Evolutionary conservation across 2,113 vertebrate genomes (phyloP), one percentile per base, ranked within the genome.

Genomic region (Muntiacus muntjak): DNA sequence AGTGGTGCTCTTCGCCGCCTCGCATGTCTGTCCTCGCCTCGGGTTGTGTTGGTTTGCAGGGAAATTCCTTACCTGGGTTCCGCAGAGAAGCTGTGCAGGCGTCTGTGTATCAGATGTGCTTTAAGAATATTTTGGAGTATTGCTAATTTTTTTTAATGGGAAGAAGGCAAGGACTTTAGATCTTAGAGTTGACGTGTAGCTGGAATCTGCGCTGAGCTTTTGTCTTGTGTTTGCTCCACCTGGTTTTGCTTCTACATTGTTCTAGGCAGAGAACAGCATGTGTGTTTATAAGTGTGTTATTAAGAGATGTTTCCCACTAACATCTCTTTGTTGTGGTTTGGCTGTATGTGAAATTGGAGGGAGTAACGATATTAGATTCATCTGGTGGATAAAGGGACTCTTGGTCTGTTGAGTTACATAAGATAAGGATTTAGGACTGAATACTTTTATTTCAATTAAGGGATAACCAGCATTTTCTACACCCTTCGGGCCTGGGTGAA

Each of bases 1-100:
- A 1, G 1, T 0, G 0, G 11, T 28, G 2, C 19, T 36, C 36
- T 36, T 54, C 12, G 28, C 1, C 26, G 7, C 50, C 40, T 26
- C 2, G 8, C 36, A 26, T 3, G 12, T 8, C 52, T 58, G 79
- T 19, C 45, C 26, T 81, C 52, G 0, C 13, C 87, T 57, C 55
- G 25, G 67, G 17, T 2, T 14, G 62, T 21, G 23, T 52, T 16
- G 3, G 13, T 54, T n/a, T 33, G 33, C 40, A 4, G 74, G 58
- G 88, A 25, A 78, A 83, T 47, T 7, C 71, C 13, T 84, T 19
- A 1, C 15, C 43, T 1, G 57, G 36, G 16, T 45, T 23, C 19
- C n/a, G 0, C 0, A 52, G 74, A 43, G n/a, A 33, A 81, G 50
- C 30, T 47, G 0, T 9, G 4, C 25, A 2, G 47, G 40, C 3